Conservation (phyloP, 2,113 vertebrate species). For the Notarius lentiginosus region DNA sequence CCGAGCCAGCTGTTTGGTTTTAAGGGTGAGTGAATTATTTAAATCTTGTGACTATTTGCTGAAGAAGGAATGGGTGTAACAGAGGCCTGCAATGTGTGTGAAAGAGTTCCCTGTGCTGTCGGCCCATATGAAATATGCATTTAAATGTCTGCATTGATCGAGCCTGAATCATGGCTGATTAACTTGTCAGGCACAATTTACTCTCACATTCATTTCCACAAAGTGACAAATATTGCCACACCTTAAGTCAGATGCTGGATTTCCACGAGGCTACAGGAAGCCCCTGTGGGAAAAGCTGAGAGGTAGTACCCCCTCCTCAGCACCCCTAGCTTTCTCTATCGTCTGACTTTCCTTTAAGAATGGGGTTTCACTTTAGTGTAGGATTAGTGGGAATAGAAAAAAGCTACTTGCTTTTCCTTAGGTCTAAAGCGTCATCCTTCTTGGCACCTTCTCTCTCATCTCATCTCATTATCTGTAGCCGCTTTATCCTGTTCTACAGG, state of each 20-base stretch:
- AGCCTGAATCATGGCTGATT: constrained; percentile 50
- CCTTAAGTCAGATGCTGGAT: constrained; percentile 14
- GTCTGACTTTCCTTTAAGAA: constrained; percentile 22
- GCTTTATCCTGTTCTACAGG: too few species aligned
- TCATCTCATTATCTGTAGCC: too few species aligned
- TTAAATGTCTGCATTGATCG: constrained; percentile 33
- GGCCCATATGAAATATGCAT: constrained; percentile 42
- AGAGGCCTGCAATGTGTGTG: neutral
- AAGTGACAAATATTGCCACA: constrained; percentile 38
- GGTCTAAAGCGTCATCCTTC: neutral
- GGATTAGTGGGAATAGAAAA: neutral
- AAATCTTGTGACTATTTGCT: constrained; percentile 60
- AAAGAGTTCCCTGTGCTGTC: constrained; percentile 29
- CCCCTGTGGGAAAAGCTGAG: neutral
- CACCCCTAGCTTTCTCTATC: neutral
- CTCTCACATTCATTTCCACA: constrained; percentile 42
- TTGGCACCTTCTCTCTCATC: neutral
- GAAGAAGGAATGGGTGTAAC: constrained; percentile 44
- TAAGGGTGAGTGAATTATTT: constrained; percentile 62
- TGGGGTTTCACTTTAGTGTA: constrained; percentile 12
- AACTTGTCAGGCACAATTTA: constrained; percentile 52
- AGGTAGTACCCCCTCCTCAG: neutral
- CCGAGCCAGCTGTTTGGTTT: constrained; percentile 64
- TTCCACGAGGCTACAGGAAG: neutral
- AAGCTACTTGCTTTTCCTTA: neutral